A percentile compares a stretch with the other conserved stretches of the same genome.
Evolutionary conservation across 2,888 invertebrate genomes (phyloP).

Genomic region (Dioctria rufipes): DNA sequence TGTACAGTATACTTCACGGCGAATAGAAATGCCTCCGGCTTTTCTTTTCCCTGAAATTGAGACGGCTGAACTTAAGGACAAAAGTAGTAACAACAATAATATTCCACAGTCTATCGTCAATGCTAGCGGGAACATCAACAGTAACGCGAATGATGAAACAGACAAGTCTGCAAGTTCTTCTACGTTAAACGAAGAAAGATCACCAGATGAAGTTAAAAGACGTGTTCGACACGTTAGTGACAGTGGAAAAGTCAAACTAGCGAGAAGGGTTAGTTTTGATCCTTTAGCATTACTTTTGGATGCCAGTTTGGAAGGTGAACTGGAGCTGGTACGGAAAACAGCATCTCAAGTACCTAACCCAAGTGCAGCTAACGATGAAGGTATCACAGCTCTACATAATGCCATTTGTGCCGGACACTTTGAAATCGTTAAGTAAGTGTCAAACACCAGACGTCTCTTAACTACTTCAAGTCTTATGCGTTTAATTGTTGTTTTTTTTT

Average conservation of each 20-base stretch:
- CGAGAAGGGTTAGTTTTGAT: slow-evolving; percentile 95
- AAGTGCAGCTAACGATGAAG: slow-evolving; percentile 98
- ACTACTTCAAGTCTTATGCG: not conserved
- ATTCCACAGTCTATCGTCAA: slow-evolving; percentile 58
- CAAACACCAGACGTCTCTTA: not conserved
- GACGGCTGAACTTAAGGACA: slow-evolving; percentile 74
- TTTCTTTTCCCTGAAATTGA: slow-evolving; percentile 86
- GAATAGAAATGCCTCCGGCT: slow-evolving; percentile 88
- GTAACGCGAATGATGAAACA: slow-evolving; percentile 66
- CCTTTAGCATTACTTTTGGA: slow-evolving; percentile 96
- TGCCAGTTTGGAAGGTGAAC: slow-evolving; percentile 97
- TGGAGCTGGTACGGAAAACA: slow-evolving; percentile 96
- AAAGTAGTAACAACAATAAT: slow-evolving; percentile 64
- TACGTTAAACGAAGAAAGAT: slow-evolving; percentile 64
- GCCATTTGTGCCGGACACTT: slow-evolving; percentile 99
- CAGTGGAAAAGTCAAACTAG: slow-evolving; percentile 80
- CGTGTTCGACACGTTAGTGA: slow-evolving; percentile 77
- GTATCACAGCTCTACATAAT: slow-evolving; percentile 99
- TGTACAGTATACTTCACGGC: slow-evolving; percentile 79
- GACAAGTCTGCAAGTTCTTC: slow-evolving; percentile 63
- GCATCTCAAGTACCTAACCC: slow-evolving; percentile 95
- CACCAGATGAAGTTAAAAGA: slow-evolving; percentile 73
- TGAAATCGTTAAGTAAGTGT: slow-evolving; percentile 90
- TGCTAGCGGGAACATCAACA: slow-evolving; percentile 61
- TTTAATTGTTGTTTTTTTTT: too few species aligned